Evolutionary conservation across 1,140 invertebrate genomes (phyloP).

Genomic region (Teleopsis dalmanni): DNA sequence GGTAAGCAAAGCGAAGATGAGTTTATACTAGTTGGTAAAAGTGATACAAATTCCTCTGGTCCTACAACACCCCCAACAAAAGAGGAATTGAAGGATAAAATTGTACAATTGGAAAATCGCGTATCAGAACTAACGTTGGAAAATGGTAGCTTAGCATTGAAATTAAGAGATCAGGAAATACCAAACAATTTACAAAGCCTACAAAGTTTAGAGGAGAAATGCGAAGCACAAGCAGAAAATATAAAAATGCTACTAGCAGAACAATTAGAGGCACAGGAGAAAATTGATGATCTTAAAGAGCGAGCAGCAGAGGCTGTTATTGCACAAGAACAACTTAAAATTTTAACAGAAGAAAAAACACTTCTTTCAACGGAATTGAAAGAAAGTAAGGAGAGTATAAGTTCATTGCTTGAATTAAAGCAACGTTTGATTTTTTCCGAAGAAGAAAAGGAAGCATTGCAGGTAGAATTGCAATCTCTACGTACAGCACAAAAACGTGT

Average conservation of each 20-base stretch:
- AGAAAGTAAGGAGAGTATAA: constrained; percentile 8
- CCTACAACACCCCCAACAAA: constrained; percentile 26
- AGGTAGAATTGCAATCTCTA: constrained; percentile 26
- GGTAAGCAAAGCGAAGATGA: constrained; percentile 41
- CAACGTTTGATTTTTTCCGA: constrained; percentile 27
- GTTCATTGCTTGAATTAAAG: constrained; percentile 21
- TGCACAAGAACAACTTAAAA: constrained; percentile 30
- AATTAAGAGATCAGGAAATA: constrained; percentile 42
- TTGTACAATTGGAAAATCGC: constrained; percentile 42
- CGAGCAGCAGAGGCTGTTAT: constrained; percentile 22
- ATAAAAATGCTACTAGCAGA: constrained; percentile 3
- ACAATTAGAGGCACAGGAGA: constrained; percentile 15
- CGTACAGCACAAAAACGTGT: constrained; percentile 12
- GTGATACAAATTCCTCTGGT: constrained; percentile 22
- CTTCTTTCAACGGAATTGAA: constrained; percentile 46
- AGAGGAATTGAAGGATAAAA: constrained; percentile 45
- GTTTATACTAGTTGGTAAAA: constrained; percentile 37
- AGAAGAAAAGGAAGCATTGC: constrained; percentile 27
- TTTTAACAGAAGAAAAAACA: constrained; percentile 6
- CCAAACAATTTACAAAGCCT: constrained; percentile 49
- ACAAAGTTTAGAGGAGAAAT: constrained; percentile 43
- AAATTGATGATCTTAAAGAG: constrained; percentile 6
- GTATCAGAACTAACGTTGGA: constrained; percentile 37
- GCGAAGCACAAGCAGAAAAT: constrained; percentile 20
- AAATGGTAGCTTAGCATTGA: constrained; percentile 42